phyloP scores from a whole-genome alignment of 2,113 vertebrate genomes.

The Neogobius melanostomus region DNA sequence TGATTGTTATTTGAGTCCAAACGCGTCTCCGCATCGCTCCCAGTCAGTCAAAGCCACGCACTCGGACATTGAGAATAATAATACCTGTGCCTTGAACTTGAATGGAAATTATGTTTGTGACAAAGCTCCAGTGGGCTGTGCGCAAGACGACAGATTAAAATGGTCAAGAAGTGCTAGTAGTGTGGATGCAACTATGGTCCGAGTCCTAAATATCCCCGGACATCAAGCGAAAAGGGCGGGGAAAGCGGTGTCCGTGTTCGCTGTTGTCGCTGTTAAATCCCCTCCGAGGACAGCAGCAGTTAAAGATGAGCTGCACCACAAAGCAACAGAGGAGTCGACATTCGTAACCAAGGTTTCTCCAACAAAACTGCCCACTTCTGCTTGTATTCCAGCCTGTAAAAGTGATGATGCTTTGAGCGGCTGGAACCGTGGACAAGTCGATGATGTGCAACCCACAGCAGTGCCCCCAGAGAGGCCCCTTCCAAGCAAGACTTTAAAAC shows the following conservation, averaged over 20 bases:
- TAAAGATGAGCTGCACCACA: conserved; percentile 1
- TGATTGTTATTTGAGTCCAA: conserved; percentile 24
- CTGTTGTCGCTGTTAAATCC: conserved; percentile 67
- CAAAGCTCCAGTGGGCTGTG: background rate
- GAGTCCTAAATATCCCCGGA: conserved; percentile 54
- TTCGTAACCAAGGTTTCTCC: conserved; percentile 57
- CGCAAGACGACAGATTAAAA: conserved; percentile 13
- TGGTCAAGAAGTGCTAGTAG: background rate
- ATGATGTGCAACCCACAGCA: conserved; percentile 33
- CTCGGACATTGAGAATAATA: conserved; percentile 65
- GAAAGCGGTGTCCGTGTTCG: conserved; percentile 66
- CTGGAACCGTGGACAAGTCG: conserved; percentile 40
- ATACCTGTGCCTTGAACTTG: conserved; percentile 16
- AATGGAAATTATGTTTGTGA: conserved; percentile 9
- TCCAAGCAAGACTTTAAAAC: conserved; percentile 56
- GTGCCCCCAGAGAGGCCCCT: conserved; percentile 56
- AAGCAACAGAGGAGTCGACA: conserved; percentile 57
- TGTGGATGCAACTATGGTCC: conserved; percentile 44
- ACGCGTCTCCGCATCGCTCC: conserved; percentile 19
- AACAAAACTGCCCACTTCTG: background rate
- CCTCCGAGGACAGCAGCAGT: conserved; percentile 27
- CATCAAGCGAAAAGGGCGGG: conserved; percentile 41
- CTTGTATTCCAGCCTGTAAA: conserved; percentile 14
- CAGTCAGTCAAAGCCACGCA: conserved; percentile 25
- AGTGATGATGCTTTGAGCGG: conserved; percentile 18